Base-by-base conservation (phyloP, 2,113 vertebrate genomes). In the Nesogale talazaci region DNA sequence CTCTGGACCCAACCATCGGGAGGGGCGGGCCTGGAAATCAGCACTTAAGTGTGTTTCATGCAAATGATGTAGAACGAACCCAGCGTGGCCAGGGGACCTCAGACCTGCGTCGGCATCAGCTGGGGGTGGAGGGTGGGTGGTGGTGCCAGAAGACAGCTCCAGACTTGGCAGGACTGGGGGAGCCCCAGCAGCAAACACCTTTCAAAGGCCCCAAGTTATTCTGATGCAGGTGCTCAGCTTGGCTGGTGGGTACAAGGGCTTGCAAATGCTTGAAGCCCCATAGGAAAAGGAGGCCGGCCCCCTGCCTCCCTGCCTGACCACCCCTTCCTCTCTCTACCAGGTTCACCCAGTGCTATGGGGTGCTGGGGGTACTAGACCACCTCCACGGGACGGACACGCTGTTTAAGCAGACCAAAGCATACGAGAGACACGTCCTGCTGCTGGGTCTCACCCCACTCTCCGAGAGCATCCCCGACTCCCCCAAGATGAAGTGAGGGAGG, bases 341-440 rank as follows among this genome's bases (percentile, higher is more conserved):
- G 98, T 99, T 99, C 96, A 99, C 98, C 94, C 99, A 99, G 98
- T 99, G 99, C 92, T 99, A 98, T 0, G 99, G 99, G 0, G 98
- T 99, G 4, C 97, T 99, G 15, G 99, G 99, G 0, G 97, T 99
- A 31, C 94, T 99, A 96, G 99, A 99, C 95, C 97, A 98, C 1
- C 98, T 99, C 31, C 99, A 99, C 0, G 98, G 99, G 65, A 99
- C 99, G 0, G 99, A 99, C 67, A 63, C 59, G 2, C 89, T 97
- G 22, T 99, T 99, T 96, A 98, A 98, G 90, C 97, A 98, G 89
- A 98, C 96, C 59, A 99, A 98, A 94, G 98, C 99, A 86, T 99
- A 98, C 0, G 94, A 99, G 59, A 98, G 99, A 63, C 99, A 99
- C 95, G 40, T 75, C 0, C 77, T 99, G 40, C 98, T 99, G 67